A percentile compares a stretch with the other conserved stretches of the same genome.
phyloP scores from a whole-genome alignment of 2,113 vertebrate species.

The Gopherus evgoodei region DNA sequence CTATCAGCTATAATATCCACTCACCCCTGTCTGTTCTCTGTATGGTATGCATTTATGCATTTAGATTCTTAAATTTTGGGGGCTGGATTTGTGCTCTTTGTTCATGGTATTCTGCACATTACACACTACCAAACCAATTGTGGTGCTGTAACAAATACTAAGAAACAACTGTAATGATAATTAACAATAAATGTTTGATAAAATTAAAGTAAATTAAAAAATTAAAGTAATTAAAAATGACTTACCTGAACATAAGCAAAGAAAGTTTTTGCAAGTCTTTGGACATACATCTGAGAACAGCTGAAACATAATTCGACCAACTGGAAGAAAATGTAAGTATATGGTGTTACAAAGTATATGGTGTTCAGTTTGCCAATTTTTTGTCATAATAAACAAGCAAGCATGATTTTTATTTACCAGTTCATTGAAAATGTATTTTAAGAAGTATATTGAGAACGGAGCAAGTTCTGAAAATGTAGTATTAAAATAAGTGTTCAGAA shows the following conservation, averaged over 20 bases:
- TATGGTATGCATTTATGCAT: not conserved
- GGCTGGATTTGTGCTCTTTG: not conserved
- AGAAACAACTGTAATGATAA: not conserved
- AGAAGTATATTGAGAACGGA: not conserved
- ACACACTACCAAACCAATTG: not conserved
- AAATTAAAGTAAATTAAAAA: not conserved
- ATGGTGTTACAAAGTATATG: not conserved
- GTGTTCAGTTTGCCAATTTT: not conserved
- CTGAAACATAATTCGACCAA: slow-evolving; percentile 98
- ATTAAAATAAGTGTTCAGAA: not conserved
- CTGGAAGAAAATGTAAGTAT: slow-evolving; percentile 75
- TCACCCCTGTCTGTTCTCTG: not conserved
- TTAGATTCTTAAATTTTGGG: not conserved
- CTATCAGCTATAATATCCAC: not conserved
- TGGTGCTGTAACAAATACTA: accelerated
- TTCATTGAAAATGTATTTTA: not conserved
- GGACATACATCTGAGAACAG: slow-evolving; percentile 98
- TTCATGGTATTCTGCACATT: not conserved
- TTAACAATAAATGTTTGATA: not conserved
- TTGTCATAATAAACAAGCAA: accelerated
- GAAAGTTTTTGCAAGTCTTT: slow-evolving; percentile 99
- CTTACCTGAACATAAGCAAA: slow-evolving; percentile 95
- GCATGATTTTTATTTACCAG: not conserved
- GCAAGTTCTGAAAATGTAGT: not conserved
- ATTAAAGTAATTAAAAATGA: not conserved